Conservation (phyloP, 2,888 invertebrate genomes). For the Ophion slaviceki region DNA sequence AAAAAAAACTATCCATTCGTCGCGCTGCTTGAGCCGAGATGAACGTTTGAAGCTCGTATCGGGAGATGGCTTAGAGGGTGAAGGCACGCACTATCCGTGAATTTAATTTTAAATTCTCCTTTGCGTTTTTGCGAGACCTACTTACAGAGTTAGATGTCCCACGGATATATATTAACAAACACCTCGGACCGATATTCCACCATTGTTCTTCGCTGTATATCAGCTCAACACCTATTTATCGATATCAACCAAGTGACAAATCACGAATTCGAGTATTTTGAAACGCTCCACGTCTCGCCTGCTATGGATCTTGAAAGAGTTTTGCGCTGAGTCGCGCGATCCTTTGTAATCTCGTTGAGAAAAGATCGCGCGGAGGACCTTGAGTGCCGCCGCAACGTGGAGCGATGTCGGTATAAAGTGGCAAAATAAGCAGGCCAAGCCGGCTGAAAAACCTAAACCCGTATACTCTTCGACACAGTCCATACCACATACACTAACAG, state of each 20-base stretch:
- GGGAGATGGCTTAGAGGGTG: not conserved
- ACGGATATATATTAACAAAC: not conserved
- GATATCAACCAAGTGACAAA: slow-evolving; percentile 39
- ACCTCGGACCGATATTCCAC: slow-evolving; percentile 42
- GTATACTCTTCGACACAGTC: slow-evolving; percentile 50
- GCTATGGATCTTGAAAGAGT: slow-evolving; percentile 75
- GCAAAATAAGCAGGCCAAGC: slow-evolving; percentile 44
- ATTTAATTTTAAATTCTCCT: slow-evolving; percentile 69
- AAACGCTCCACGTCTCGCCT: slow-evolving; percentile 77
- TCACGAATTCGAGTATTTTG: slow-evolving; percentile 72
- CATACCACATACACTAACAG: not conserved
- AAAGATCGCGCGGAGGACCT: slow-evolving; percentile 75
- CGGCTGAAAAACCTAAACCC: slow-evolving; percentile 63
- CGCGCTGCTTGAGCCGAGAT: not conserved
- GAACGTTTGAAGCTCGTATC: not conserved
- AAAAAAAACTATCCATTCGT: not conserved
- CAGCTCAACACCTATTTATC: slow-evolving; percentile 7
- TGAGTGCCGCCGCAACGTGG: slow-evolving; percentile 33
- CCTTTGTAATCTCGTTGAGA: slow-evolving; percentile 82
- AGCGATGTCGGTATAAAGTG: slow-evolving; percentile 63
- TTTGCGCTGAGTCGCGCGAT: slow-evolving; percentile 70
- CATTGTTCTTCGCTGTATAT: slow-evolving; percentile 18
- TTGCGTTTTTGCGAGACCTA: slow-evolving; percentile 39
- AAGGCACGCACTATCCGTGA: slow-evolving; percentile 65
- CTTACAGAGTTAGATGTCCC: slow-evolving; percentile 55